A percentile compares a stretch with the other conserved stretches of the same genome.
phyloP scores from a whole-genome alignment of 2,797 vertebrate genomes.

The Orientallactaga sibirica region DNA sequence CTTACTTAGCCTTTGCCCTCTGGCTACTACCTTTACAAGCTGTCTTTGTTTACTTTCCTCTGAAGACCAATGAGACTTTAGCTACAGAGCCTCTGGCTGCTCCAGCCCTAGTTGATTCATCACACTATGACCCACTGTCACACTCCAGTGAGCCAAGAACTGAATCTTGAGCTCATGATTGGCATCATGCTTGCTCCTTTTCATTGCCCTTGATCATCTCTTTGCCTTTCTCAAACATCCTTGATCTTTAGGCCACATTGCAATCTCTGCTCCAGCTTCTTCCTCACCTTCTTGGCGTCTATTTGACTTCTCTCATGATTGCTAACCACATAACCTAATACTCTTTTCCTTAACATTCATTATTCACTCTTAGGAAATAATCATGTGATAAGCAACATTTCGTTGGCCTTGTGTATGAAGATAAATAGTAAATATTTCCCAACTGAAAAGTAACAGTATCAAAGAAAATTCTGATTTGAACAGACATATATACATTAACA shows the following conservation, averaged over 20 bases:
- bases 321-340: rapidly evolving
- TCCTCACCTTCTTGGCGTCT: not conserved
- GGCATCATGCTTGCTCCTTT: not conserved
- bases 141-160: not conserved
- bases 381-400: not conserved
- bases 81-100: not conserved
- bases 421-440: not conserved
- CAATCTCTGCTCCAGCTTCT: not conserved
- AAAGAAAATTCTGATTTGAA: not conserved
- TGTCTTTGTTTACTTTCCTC: not conserved
- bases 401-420: not conserved
- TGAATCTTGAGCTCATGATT: not conserved
- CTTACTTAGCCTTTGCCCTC: not conserved
- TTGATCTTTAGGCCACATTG: not conserved
- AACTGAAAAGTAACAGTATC: not conserved
- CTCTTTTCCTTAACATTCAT: rapidly evolving
- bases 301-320: not conserved
- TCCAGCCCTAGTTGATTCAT: not conserved
- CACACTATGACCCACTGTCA: not conserved
- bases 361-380: not conserved
- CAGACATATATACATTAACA: not conserved
- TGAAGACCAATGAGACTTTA: not conserved
- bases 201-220: not conserved
- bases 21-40: no score
- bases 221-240: not conserved